Evolutionary conservation across 1,140 invertebrate genomes (phyloP).

Genomic region (Ceratosolen solmsi): DNA sequence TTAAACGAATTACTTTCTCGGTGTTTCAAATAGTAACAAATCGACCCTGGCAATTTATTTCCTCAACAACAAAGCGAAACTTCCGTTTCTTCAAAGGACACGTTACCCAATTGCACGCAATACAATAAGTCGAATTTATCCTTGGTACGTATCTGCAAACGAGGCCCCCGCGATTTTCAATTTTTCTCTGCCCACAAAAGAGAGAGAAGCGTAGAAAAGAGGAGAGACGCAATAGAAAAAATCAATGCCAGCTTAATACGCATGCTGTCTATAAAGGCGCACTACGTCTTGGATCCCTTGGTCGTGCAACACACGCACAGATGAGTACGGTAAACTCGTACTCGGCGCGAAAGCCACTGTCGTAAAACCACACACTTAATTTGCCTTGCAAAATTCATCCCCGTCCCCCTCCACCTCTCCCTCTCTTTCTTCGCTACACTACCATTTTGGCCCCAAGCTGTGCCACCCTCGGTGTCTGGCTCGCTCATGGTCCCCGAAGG

Average conservation of each 20-base stretch:
- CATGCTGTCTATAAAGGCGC: not conserved
- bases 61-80: no score
- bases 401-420: constrained; percentile 56
- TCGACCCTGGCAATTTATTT: no score
- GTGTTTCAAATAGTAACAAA: no score
- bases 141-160: no score
- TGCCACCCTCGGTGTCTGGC: not conserved
- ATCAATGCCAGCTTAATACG: not conserved
- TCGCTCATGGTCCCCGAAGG: constrained; percentile 27
- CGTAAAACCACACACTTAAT: constrained; percentile 74
- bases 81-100: no score
- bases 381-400: constrained; percentile 73
- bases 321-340: constrained; percentile 40
- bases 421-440: constrained; percentile 31
- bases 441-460: no score
- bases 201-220: not conserved
- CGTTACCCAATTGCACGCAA: no score
- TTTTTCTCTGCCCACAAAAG: not conserved
- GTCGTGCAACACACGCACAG: not conserved
- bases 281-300: not conserved
- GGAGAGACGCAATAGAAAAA: not conserved
- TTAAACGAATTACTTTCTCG: no score
- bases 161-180: no score
- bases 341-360: constrained; percentile 69
- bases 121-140: not conserved